Evolutionary conservation across 2,888 invertebrate genomes (phyloP), one percentile per base, ranked within the genome.

Genomic region (Amphipyra berbera): DNA sequence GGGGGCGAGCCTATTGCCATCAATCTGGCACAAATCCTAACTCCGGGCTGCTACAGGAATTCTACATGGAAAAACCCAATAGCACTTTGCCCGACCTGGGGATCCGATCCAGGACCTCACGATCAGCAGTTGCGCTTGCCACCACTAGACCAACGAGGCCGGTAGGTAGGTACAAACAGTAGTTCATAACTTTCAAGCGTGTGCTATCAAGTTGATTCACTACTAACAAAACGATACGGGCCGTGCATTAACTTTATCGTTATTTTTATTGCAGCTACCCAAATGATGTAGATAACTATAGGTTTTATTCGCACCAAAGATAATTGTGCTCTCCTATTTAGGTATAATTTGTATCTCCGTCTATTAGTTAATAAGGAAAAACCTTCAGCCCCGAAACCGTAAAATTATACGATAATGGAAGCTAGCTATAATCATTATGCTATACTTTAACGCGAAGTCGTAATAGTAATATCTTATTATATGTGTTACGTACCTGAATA

Each of bases 321-420:
- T 73, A 66, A 73, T 78, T 68, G 54, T 52, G 52, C 33, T 33
- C 47, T n/a, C 57, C 64, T 76, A 73, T 59, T 68, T 53, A 57
- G 59, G 45, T 52, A 65, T 70, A 68, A 68, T 76, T 68, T 40
- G 68, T 65, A 67, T 75, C 74, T 60, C 27, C 53, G 9, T 21
- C 53, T 59, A 62, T 65, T 74, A 78, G 66, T 67, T 77, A 76
- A 76, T 78, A 75, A 75, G 77, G 72, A 75, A 79, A 76, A 77
- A 73, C 71, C 61, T 64, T 46, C 53, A 30, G 44, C 45, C 27
- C 72, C 61, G 14, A 68, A 76, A 57, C 47, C 61, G 60, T 78
- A 75, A 79, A 79, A 79, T 77, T 75, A 69, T 75, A 78, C 63
- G 75, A 70, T 77, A 75, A 79, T 75, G 54, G 74, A 52, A 52